These are phyloP conservation scores for Platyscapa corneri DNA, from an alignment of 1,140 invertebrate genomes.

Conservation along the genomic window DNA sequence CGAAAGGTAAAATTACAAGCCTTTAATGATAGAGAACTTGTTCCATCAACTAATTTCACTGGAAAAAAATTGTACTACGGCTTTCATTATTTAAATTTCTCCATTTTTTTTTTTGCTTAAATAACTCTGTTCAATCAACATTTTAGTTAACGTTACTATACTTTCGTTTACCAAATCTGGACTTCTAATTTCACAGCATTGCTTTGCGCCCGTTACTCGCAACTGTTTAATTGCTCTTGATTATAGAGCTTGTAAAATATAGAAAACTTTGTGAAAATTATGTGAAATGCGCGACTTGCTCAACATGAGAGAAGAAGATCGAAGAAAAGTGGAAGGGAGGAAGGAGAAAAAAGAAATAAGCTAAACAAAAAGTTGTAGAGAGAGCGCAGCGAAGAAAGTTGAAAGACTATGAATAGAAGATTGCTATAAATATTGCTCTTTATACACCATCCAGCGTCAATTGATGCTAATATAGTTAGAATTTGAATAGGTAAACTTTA, in stretches of 20 bases:
- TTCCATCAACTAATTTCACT: background rate
- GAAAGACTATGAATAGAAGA: too few relatives aligned
- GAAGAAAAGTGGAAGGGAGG: background rate
- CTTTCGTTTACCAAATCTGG: conserved; percentile 1
- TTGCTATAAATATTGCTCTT: conserved; percentile 28
- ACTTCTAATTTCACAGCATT: conserved; percentile 33
- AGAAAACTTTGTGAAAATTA: too few relatives aligned
- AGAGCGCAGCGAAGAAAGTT: background rate
- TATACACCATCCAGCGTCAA: conserved; percentile 30
- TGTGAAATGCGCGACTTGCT: background rate
- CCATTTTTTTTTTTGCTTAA: background rate
- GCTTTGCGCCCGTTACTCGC: conserved; percentile 27
- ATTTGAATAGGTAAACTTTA: background rate
- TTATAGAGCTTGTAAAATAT: background rate
- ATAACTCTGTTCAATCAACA: too few relatives aligned
- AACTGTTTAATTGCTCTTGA: conserved; percentile 38
- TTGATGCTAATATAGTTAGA: conserved; percentile 46
- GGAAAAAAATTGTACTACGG: background rate
- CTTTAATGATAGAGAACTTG: background rate
- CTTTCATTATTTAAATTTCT: background rate
- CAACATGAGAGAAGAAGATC: background rate
- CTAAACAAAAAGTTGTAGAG: background rate
- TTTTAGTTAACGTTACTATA: background rate
- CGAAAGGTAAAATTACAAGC: too few relatives aligned
- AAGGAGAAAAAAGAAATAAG: background rate